Evolutionary conservation across 2,113 vertebrate genomes (phyloP), one percentile per base, ranked within the genome.

Genomic region (Bos indicus): DNA sequence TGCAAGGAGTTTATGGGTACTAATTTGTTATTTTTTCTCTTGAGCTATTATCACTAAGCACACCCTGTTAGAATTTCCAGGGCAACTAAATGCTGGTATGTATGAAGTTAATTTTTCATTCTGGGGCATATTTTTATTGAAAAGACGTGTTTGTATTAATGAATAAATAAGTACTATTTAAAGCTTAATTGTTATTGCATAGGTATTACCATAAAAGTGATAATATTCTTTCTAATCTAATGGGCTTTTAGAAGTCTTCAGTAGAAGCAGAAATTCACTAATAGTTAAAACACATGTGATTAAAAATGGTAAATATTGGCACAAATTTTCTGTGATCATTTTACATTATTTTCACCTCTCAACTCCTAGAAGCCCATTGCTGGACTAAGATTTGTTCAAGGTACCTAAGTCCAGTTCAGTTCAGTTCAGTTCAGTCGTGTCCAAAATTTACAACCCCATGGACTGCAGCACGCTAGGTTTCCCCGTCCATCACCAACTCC

Each of bases 241-340:
- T 78, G 23, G 9, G 71, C 30, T 95, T 60, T n/a, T n/a, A 82
- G 40, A 87, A 87, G 10, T 82, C 54, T 93, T 78, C 25, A 56
- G 11, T 8, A 60, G 48, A 93, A 88, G 54, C 48, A 82, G 13
- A 86, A 71, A 78, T 43, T 43, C 13, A 33, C 82, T 94, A 46
- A 30, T 81, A 91, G 52, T 97, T 92, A 95, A 97, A 67, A 25
- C 59, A 36, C 6, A 51, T 87, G 36, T 92, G 30, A 94, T 96
- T 94, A 11, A 90, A 97, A 85, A n/a, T 81, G 19, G 46, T 64
- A 97, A 96, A 62, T 59, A 92, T 48, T 25, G 43, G 15, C 12
- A 23, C 57, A 83, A n/a, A 88, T 96, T 83, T 33, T 48, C 26
- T 19, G 15, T 46, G 19, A 59, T 91, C 10, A 52, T n/a, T 81